Base-by-base conservation (phyloP, 2,888 invertebrate genomes). In the Monochamus alternatus region DNA sequence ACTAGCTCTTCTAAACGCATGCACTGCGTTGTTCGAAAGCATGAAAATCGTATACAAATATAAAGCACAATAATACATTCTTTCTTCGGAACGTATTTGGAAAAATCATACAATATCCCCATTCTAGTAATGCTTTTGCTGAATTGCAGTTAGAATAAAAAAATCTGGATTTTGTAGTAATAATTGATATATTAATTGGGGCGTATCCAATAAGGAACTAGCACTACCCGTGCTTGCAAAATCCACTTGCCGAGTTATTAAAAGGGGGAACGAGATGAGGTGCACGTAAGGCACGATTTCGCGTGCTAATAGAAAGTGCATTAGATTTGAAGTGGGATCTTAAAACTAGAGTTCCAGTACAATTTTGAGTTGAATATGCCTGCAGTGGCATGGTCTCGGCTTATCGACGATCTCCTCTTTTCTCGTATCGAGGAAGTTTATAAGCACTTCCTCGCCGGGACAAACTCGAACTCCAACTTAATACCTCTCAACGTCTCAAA, bases 401-500 rank as follows among this genome's bases (percentile, higher is more conserved):
- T 73, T 76, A 73, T 74, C 73, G 74, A 38, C 66, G 63, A 74
- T 71, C 73, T 76, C 22, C 70, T 71, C 69, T 70, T 63, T 75
- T 67, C 66, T 62, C 68, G 73, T 73, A 76, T 71, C 68, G 76
- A 59, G 73, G 76, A 76, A 76, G 76, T 76, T 76, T 76, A 71
- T 76, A 76, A 76, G 74, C 74, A 76, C 74, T 76, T 76, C 73
- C 76, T 76, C 52, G 70, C 52, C 66, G 76, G 70, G 69, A 73
- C 58, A 58, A 52, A 70, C 76, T 74, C 73, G 5, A 67, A 62
- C 70, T 76, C 67, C 52, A 65, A 73, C 74, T 74, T 75, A 74
- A 76, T 76, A 76, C 74, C 76, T 70, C 74, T 76, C 76, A 73
- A 73, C 69, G 65, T 73, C 73, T 68, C 66, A 75, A 77, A 77